Conservation (phyloP, 2,113 vertebrate genomes). For the Salvelinus alpinus region DNA sequence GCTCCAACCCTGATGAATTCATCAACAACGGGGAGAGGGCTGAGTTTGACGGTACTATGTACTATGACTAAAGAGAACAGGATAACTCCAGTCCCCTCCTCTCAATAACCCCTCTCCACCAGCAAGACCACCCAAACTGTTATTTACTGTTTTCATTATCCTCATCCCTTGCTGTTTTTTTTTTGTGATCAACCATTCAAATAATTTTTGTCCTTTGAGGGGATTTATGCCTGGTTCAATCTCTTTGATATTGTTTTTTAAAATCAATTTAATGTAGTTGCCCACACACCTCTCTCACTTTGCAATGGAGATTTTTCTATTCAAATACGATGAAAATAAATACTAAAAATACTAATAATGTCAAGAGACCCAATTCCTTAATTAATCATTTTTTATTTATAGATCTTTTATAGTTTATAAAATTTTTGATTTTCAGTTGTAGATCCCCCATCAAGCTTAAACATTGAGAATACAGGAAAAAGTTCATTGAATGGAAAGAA, state of each 20-base stretch:
- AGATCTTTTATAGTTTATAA: slow-evolving; percentile 33
- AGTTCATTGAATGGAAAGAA: slow-evolving; percentile 24
- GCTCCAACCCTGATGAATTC: slow-evolving; percentile 63
- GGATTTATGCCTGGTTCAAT: background rate
- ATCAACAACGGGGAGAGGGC: slow-evolving; percentile 69
- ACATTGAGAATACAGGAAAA: slow-evolving; percentile 30
- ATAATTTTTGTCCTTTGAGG: slow-evolving; percentile 4
- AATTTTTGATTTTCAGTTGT: slow-evolving; percentile 13
- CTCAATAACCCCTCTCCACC: slow-evolving; percentile 24
- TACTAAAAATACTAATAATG: background rate
- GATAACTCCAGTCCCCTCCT: slow-evolving; percentile 22
- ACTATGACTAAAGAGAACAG: slow-evolving; percentile 75
- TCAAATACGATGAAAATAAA: slow-evolving; percentile 25
- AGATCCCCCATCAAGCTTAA: slow-evolving; percentile 18
- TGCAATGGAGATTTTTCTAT: slow-evolving; percentile 1
- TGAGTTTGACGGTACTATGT: slow-evolving; percentile 82
- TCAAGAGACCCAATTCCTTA: slow-evolving; percentile 6
- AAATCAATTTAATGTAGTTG: slow-evolving; percentile 19
- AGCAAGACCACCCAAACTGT: slow-evolving; percentile 47
- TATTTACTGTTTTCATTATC: slow-evolving; percentile 33
- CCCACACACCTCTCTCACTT: slow-evolving; percentile 17
- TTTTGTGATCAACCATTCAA: background rate
- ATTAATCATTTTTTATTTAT: slow-evolving; percentile 48
- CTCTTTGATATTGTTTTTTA: slow-evolving; percentile 34
- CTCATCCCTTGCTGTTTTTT: slow-evolving; percentile 10